phyloP scores from a whole-genome alignment of 1,140 invertebrate species.

The Eupristina koningsbergeri region DNA sequence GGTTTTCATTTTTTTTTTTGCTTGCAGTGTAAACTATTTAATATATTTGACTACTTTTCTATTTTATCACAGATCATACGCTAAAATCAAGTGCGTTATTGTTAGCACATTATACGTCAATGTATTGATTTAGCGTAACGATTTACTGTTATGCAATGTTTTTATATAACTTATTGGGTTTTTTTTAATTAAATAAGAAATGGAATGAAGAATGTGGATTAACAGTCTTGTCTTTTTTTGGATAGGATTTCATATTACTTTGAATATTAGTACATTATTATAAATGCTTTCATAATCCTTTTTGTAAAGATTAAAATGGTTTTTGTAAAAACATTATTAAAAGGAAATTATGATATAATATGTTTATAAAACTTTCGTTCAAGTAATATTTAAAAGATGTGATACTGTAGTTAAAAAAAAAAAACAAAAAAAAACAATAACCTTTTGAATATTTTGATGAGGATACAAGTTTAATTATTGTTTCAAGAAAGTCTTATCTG shows the following conservation, averaged over 20 bases:
- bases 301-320: too few species aligned
- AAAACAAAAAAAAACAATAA: too few species aligned
- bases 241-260: background rate
- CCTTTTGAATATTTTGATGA: background rate
- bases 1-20: background rate
- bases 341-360: background rate
- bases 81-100: constrained; percentile 16
- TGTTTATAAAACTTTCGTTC: background rate
- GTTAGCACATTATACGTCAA: constrained; percentile 1
- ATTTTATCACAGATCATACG: constrained; percentile 49
- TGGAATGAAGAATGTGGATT: constrained; percentile 7
- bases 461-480: background rate
- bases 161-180: background rate
- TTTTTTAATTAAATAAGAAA: background rate
- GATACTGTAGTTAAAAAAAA: too few species aligned
- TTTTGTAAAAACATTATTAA: too few species aligned
- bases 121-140: constrained; percentile 6
- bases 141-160: background rate
- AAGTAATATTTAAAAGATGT: too few species aligned
- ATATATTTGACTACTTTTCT: constrained; percentile 42
- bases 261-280: background rate
- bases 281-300: background rate
- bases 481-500: background rate
- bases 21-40: background rate
- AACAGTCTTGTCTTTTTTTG: constrained; percentile 3